These are phyloP conservation scores for Elanoides forficatus DNA, from an alignment of 2,113 vertebrate genomes.

Conservation along the genomic window DNA sequence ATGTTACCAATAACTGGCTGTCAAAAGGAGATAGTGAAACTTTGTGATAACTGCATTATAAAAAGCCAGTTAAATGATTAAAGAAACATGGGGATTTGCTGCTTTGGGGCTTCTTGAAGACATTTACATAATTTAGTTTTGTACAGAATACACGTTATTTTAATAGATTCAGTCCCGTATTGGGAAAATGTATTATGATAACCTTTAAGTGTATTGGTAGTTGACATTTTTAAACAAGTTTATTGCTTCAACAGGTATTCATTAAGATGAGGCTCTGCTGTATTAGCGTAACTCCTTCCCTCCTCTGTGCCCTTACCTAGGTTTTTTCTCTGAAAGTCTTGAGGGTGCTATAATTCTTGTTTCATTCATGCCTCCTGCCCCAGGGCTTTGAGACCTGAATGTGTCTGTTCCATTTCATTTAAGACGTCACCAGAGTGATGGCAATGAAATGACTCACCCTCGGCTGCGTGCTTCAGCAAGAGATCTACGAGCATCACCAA, in stretches of 20 bases:
- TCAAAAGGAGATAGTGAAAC: neutral
- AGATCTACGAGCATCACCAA: conserved; percentile 88
- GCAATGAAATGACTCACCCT: conserved; percentile 79
- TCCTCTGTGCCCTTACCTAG: neutral
- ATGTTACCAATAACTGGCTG: neutral
- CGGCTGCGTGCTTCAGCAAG: conserved; percentile 86
- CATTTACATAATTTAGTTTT: neutral
- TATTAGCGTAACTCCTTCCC: neutral
- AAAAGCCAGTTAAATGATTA: neutral
- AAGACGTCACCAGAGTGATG: conserved; percentile 93
- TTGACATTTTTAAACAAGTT: neutral
- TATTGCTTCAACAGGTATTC: conserved; percentile 20
- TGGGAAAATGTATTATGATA: neutral
- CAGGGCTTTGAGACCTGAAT: conserved; percentile 19
- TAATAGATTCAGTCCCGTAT: neutral
- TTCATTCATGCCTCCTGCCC: neutral
- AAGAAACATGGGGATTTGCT: neutral
- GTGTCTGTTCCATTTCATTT: conserved; percentile 48
- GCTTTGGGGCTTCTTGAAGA: neutral
- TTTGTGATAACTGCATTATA: neutral
- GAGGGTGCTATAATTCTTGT: neutral
- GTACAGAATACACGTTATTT: neutral
- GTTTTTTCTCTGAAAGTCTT: neutral
- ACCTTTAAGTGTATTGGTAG: neutral
- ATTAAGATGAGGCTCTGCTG: neutral